Evolutionary conservation across 2,113 vertebrate species (phyloP), one percentile per base, ranked within the genome.

Genomic region (Antechinus stuartii): DNA sequence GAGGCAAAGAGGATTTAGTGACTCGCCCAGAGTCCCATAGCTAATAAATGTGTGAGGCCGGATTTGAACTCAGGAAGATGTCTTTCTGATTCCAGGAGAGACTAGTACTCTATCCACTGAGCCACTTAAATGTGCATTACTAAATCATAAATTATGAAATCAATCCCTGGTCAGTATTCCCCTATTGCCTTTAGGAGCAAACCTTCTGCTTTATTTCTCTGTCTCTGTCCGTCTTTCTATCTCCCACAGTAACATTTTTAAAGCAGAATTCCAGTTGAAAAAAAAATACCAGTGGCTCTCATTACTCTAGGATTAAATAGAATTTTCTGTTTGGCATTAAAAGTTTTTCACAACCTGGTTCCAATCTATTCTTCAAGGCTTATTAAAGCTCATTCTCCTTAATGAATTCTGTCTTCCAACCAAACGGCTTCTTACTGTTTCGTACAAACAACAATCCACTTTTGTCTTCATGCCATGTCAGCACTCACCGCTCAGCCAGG

Each of bases 401-500:
- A 76, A 76, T 76, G 35, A 76, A 42, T n/a, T 76, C 61, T 42
- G 35, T 76, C 35, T 76, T 42, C 68, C 35, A 76, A 76, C 16
- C 35, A 19, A 76, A 42, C 68, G n/a, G 5, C 68, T 42, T 76
- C n/a, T 42, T 42, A 22, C 68, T 76, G 35, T 76, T 76, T 76
- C 19, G 22, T 8, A n/a, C 68, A 42, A 76, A 76, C 68, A 76
- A n/a, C 35, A n/a, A 30, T 76, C 61, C 14, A 0, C 42, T n/a
- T 76, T 76, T 76, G n/a, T 22, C 68, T 22, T 76, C 68, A 16
- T 42, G 19, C n/a, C 68, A 47, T 42, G 0, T 52, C 47, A 22
- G 10, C 27, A 93, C 97, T 96, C 95, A 99, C 99, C 99, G 99
- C 97, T 99, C 99, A 93, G 99, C 99, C 95, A 99, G 98, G 94